Conservation (phyloP, 2,888 invertebrate genomes). For the Coronaproctus castanopsis region DNA sequence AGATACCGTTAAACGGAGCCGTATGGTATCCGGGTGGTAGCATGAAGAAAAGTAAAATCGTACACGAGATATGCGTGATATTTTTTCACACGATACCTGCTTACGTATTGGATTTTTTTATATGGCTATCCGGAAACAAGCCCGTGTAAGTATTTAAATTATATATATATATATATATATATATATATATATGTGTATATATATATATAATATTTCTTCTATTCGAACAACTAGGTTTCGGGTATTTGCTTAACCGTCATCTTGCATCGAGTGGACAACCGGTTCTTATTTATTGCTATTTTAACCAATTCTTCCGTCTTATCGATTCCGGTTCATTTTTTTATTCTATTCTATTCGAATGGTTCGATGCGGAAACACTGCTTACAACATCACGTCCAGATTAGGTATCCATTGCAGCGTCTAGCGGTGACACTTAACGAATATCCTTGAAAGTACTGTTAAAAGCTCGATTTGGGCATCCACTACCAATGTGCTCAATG, state of each 20-base stretch:
- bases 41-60: conserved; percentile 54
- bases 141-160: conserved; percentile 48
- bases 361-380: too few species aligned
- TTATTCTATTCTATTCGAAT: too few species aligned
- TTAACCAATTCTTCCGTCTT: too few species aligned
- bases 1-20: conserved; percentile 69
- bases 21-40: conserved; percentile 73
- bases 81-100: conserved; percentile 85
- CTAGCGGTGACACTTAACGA: too few species aligned
- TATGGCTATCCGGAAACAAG: conserved; percentile 62
- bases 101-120: conserved; percentile 54
- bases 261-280: too few species aligned
- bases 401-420: too few species aligned
- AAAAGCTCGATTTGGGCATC: too few species aligned
- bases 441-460: too few species aligned
- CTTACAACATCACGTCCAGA: too few species aligned
- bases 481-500: too few species aligned
- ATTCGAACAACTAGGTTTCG: not conserved
- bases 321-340: too few species aligned
- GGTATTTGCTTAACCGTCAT: not conserved
- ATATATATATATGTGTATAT: not conserved
- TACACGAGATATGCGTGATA: conserved; percentile 63
- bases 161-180: not conserved
- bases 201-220: not conserved
- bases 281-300: too few species aligned